These are phyloP conservation scores for Trichogramma pretiosum DNA, from an alignment of 1,140 invertebrate genomes.

Conservation along the genomic window DNA sequence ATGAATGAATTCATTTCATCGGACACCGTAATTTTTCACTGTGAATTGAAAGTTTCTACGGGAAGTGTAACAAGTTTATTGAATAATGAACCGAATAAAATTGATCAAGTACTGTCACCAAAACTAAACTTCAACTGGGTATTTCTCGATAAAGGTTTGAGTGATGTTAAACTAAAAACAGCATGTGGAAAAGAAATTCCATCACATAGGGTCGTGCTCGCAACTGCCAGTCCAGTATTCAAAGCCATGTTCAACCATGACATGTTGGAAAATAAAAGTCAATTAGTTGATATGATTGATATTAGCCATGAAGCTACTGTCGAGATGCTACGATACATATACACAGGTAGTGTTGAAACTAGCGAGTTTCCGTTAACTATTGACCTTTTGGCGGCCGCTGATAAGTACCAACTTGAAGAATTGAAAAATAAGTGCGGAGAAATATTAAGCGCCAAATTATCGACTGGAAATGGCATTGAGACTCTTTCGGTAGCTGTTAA, in stretches of 20 bases:
- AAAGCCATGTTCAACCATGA: too few species aligned
- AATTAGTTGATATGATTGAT: too few species aligned
- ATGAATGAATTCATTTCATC: too few species aligned
- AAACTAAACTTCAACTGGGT: too few species aligned
- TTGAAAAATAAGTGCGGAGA: constrained; percentile 5
- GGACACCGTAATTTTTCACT: too few species aligned
- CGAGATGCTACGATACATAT: not conserved
- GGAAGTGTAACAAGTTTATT: too few species aligned
- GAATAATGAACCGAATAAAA: too few species aligned
- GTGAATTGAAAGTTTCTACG: too few species aligned
- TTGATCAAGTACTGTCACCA: too few species aligned
- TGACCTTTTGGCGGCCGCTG: constrained; percentile 4
- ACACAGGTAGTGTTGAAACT: constrained; percentile 5
- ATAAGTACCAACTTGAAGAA: constrained; percentile 10
- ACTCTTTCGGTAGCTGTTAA: constrained; percentile 2
- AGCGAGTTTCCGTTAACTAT: not conserved
- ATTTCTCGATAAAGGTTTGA: not conserved
- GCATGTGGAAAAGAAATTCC: not conserved
- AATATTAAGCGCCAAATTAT: not conserved
- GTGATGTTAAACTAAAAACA: too few species aligned
- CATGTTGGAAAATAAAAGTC: too few species aligned
- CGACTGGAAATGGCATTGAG: not conserved
- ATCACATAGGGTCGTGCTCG: not conserved
- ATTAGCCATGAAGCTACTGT: not conserved
- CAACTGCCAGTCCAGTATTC: not conserved